Base-by-base conservation (phyloP, 2,113 vertebrate species). In the Pelvicachromis taeniatus region DNA sequence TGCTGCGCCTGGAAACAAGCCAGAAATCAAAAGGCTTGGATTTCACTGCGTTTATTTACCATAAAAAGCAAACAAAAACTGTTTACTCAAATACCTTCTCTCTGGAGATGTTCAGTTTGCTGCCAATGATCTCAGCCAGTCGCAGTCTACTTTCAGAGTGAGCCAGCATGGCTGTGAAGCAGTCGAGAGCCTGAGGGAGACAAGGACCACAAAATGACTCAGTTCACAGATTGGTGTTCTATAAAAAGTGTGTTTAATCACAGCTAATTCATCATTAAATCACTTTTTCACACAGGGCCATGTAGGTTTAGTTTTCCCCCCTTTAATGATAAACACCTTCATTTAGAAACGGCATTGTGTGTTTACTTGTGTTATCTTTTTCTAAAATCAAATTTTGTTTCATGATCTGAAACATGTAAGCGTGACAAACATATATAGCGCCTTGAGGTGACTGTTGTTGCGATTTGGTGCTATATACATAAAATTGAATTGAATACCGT, bases 101-200 rank as follows among this genome's bases (percentile, higher is more conserved):
- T 94, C 96, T 99, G 16, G 98, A 98, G 95, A 99, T 98, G 90
- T 99, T 99, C 68, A 99, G 94, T 87, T 97, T 97, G 95, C 96
- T 97, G 90, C 98, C 99, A 88, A 99, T 99, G 83, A 97, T 85
- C 95, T 98, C 97, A 8, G 98, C 97, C 95, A 98, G 97, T 90
- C 95, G 97, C 63, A 97, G 94, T 65, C 96, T 96, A 89, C 87
- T 97, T 16, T 92, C 94, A 2, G 95, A 94, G 77, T 89, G 95
- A 79, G 98, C 98, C 52, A 99, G 89, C 98, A 99, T 98, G 85
- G 97, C 97, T 81, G 98, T 98, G 94, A 99, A 99, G 94, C 99
- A 99, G 93, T 99, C 98, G 17, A 99, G 91, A 63, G 99, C 99
- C 99, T 99, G 88, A 40, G 1, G 5, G 38, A 38, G 40, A 52